Base-by-base conservation (phyloP, 2,888 invertebrate genomes). In the Brachyopa scutellaris region DNA sequence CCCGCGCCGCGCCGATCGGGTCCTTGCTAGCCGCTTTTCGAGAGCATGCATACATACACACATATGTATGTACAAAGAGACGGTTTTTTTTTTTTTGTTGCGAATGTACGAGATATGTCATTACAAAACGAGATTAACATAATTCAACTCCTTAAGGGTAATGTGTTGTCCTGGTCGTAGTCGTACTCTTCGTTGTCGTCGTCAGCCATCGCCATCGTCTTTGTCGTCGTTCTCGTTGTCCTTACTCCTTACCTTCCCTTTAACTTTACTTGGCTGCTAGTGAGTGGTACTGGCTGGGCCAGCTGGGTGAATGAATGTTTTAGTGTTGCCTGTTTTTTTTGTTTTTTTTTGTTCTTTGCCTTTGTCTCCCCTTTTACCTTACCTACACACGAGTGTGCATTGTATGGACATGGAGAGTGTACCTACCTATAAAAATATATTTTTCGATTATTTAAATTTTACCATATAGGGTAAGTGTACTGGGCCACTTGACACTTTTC, bases 41-140 rank as follows among this genome's bases (percentile, higher is more conserved):
- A 38, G 19, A 33, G 36, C 15, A 23, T 7, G 8, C 5, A 36
- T n/a, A 62, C 38, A 19, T 36, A 19, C 19, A 72, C 9, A 47
- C 36, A 49, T 33, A 45, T 38, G 45, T 49, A 23, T 61, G 9
- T 26, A 62, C 51, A 53, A 40, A 38, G 47, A 79, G 19, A 40
- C 19, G 40, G 33, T 21, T 49, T 62, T 42, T 42, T 42, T 23
- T 53, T 31, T 61, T 69, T 72, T 66, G 47, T 72, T 70, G 70
- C 72, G 47, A 78, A 73, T 78, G 73, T 64, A 80, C 62, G 57
- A 69, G 76, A 76, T 62, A 80, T 80, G 76, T 80, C 76, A 80
- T 80, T 80, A 80, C 69, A 76, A 69, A 79, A 69, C 76, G 61
- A 69, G 80, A 80, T 80, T 80, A 80, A 80, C 67, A 80, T 80